Percentiles rank a stretch among this genome's conserved stretches.
Evolutionary conservation across 1,140 invertebrate species (phyloP).

Genomic region (Batillaria attramentaria): DNA sequence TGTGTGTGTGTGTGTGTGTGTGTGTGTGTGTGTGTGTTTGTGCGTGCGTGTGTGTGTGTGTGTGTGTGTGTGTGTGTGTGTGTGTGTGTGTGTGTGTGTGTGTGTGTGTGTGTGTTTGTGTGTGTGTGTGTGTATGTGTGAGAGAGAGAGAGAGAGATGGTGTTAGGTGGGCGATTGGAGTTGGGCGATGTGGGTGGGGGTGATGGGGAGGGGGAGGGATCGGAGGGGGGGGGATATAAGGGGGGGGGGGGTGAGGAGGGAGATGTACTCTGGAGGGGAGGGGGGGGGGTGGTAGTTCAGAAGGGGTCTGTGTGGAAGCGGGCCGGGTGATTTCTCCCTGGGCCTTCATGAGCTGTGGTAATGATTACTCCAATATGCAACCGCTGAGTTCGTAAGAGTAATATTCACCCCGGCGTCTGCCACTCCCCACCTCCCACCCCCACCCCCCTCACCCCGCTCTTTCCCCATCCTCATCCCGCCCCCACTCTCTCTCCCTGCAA

Average conservation of each 20-base stretch:
- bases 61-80: not conserved
- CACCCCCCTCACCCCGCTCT: not conserved
- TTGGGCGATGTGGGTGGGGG: not conserved
- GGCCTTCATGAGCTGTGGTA: not conserved
- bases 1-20: conserved; percentile 18
- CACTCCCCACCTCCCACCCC: not conserved
- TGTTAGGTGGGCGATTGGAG: not conserved
- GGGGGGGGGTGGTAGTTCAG: not conserved
- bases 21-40: conserved; percentile 9
- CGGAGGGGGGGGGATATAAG: not conserved
- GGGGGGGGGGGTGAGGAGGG: not conserved
- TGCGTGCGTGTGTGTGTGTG: conserved; percentile 9
- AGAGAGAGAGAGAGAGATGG: conserved; percentile 14
- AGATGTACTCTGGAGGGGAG: not conserved
- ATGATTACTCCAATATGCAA: not conserved
- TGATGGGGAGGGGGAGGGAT: not conserved
- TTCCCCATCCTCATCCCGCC: not conserved
- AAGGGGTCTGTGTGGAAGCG: no score
- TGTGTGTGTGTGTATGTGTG: not conserved
- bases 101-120: not conserved
- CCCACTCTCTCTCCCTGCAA: not conserved
- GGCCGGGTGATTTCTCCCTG: not conserved
- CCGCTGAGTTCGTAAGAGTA: not conserved
- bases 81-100: not conserved
- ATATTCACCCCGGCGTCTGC: not conserved